These are phyloP conservation scores for Brienomyrus brachyistius DNA, from an alignment of 2,113 vertebrate species.

Conservation along the genomic window DNA sequence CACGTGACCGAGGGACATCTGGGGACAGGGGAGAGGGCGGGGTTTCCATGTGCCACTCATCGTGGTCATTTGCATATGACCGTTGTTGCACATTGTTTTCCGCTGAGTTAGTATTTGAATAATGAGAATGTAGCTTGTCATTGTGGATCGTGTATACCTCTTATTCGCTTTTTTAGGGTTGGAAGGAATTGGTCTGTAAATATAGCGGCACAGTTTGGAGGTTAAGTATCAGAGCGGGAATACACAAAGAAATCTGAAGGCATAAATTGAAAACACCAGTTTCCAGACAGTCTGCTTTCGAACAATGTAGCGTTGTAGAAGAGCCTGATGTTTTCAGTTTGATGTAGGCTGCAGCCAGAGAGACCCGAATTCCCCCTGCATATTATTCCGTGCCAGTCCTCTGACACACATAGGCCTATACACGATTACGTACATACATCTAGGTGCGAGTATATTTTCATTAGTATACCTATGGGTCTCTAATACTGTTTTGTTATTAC, in stretches of 20 bases:
- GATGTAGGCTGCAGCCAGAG: neutral
- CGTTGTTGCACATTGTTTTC: neutral
- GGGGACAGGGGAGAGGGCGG: neutral
- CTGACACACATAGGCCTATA: neutral
- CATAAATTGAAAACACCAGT: constrained; percentile 9
- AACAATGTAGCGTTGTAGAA: neutral
- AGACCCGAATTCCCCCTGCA: neutral
- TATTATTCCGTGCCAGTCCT: neutral
- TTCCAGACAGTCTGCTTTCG: neutral
- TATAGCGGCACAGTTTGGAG: neutral
- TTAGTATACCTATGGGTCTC: neutral
- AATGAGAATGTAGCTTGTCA: neutral
- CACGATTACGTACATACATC: neutral
- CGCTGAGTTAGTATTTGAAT: neutral
- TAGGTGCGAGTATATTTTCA: neutral
- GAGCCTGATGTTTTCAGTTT: constrained; percentile 1
- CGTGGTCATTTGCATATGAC: constrained; percentile 69
- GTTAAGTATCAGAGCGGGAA: neutral
- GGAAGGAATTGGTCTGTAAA: neutral
- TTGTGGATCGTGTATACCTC: neutral
- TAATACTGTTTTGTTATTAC: neutral
- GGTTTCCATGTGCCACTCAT: constrained; percentile 29
- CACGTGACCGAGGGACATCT: constrained; percentile 20
- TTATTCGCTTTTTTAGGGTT: neutral
- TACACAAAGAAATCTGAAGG: neutral